A percentile compares a stretch with the other conserved stretches of the same genome.
Evolutionary conservation across 2,797 vertebrate genomes (phyloP).

Genomic region (Eulemur rubriventer): DNA sequence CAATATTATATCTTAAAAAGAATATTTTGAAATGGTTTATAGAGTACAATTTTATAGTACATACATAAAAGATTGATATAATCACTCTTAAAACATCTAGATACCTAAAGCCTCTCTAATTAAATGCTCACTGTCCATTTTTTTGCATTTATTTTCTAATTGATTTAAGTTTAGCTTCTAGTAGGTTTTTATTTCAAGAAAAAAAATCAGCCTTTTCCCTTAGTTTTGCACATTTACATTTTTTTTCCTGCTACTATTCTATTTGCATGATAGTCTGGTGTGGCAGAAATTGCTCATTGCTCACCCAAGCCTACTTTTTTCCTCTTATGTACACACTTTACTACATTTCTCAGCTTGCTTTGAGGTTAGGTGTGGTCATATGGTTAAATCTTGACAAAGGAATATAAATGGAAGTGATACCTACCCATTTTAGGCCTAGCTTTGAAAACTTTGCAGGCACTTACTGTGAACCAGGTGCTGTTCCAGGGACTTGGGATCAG

Average conservation of each 20-base stretch:
- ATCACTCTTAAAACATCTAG: background rate
- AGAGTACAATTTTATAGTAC: background rate
- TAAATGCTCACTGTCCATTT: background rate
- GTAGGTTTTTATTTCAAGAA: constrained; percentile 1
- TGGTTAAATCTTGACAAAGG: background rate
- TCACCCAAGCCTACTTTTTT: background rate
- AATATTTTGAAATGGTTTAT: constrained; percentile 16
- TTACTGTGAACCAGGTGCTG: background rate
- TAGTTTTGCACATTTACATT: background rate
- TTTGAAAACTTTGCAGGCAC: background rate
- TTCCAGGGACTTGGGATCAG: background rate
- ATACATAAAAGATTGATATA: background rate
- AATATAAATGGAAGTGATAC: background rate
- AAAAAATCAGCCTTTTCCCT: background rate
- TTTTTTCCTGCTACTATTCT: background rate
- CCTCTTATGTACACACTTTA: background rate
- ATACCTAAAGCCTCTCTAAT: background rate
- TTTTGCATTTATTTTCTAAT: background rate
- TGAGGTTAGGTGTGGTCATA: background rate
- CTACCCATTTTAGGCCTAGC: background rate
- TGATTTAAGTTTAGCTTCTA: constrained; percentile 1
- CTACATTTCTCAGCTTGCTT: background rate
- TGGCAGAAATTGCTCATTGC: background rate
- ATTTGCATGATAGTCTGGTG: background rate
- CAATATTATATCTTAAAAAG: background rate